phyloP scores from a whole-genome alignment of 2,113 vertebrate genomes.

The Hyperopisus bebe region DNA sequence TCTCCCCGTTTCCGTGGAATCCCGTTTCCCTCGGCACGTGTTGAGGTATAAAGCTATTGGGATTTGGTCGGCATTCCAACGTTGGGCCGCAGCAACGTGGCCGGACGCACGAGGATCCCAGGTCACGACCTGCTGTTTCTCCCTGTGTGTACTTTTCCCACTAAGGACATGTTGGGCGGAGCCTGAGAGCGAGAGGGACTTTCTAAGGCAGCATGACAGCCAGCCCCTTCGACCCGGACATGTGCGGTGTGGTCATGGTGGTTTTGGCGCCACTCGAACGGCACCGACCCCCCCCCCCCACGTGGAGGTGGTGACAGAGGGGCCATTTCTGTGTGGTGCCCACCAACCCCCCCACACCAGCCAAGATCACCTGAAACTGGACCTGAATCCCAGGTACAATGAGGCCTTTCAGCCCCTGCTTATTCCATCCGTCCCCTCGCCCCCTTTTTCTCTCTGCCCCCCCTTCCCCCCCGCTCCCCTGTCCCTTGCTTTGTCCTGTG shows the following conservation, averaged over 20 bases:
- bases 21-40: not conserved
- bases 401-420: constrained; percentile 20
- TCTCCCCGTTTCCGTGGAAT: not conserved
- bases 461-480: not conserved
- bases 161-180: not conserved
- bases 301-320: constrained; percentile 19
- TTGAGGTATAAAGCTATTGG: not conserved
- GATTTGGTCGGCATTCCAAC: not conserved
- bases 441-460: not conserved
- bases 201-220: not conserved
- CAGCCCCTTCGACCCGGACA: not conserved
- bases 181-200: not conserved
- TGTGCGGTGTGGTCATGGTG: not conserved
- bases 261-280: not conserved
- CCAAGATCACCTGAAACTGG: constrained; percentile 22
- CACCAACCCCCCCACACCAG: not conserved
- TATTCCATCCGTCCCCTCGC: not conserved
- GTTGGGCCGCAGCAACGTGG: not conserved
- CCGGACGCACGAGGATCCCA: not conserved
- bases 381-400: constrained; percentile 19
- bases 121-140: not conserved
- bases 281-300: not conserved
- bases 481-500: constrained; percentile 19
- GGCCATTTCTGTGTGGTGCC: constrained; percentile 19
- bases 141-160: not conserved